These are phyloP conservation scores for Arrhamphus sclerolepis DNA, from an alignment of 2,797 vertebrate species.

Conservation along the genomic window DNA sequence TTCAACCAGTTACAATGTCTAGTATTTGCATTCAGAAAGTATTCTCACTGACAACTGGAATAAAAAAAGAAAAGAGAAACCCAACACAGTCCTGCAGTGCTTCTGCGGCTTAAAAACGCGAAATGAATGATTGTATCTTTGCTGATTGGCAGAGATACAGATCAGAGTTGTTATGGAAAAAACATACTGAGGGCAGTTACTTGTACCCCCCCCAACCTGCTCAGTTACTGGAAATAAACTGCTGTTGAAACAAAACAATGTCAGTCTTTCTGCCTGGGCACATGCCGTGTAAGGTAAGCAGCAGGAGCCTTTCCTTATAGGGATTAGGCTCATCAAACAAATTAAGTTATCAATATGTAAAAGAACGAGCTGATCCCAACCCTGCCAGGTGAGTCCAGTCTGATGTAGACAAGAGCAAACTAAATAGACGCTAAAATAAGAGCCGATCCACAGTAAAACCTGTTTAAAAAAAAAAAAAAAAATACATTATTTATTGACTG, in stretches of 20 bases:
- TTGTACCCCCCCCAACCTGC: background rate
- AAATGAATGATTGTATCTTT: conserved; percentile 21
- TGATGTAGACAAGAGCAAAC: background rate
- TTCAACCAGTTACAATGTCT: no score
- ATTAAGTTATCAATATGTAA: conserved; percentile 62
- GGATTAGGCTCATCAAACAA: conserved; percentile 47
- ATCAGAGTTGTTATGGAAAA: conserved; percentile 41
- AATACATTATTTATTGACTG: background rate
- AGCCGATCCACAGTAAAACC: background rate
- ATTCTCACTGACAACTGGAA: no score
- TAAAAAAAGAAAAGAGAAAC: no score
- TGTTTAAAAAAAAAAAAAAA: background rate
- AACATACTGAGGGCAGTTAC: background rate
- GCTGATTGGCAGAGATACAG: conserved; percentile 31
- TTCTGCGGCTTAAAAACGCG: no score
- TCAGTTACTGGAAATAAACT: conserved; percentile 23
- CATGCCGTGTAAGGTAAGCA: conserved; percentile 28
- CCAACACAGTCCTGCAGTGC: no score
- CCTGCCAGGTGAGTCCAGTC: conserved; percentile 14
- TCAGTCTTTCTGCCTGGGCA: conserved; percentile 16
- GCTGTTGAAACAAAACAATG: conserved; percentile 24
- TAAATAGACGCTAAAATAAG: background rate
- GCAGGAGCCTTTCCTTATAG: conserved; percentile 13
- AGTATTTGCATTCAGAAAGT: no score
- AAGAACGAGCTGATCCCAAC: conserved; percentile 19